Base-by-base conservation (phyloP, 2,888 invertebrate species). In the Cephus rjabovi region DNA sequence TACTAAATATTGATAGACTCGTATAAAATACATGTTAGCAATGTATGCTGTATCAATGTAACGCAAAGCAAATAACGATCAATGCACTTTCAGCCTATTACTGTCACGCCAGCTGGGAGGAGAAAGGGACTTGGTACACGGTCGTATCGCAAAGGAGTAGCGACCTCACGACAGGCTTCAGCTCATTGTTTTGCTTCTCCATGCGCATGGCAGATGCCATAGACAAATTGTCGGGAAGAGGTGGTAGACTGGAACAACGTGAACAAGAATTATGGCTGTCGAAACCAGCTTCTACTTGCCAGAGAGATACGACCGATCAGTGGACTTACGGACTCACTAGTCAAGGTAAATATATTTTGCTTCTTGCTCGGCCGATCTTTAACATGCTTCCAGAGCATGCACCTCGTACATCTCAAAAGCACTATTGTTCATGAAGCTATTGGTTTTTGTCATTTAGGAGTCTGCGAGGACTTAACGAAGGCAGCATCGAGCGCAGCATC, bases 61-160 rank as follows among this genome's bases (percentile, higher is more conserved):
- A 56, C 0, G 9, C 56, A 56, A 23, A 56, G 9, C 23, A 56
- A 23, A 15, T 56, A 56, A 56, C 56, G 56, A 56, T 71, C 15
- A 30, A 33, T 71, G 71, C 71, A 71, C 80, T 87, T 88, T 1
- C 92, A 95, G 95, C 94, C 74, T 96, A 95, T 91, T 94, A 94
- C 0, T 96, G 96, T 89, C 95, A 95, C 89, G 96, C 96, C 75
- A 94, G 94, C 88, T 96, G 96, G 96, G 92, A 93, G 83, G 94
- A 94, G 81, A 94, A 94, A 73, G 93, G 93, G 34, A 93, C 93
- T 12, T 94, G 95, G 82, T 95, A 94, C 91, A 93, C 96, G 84
- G 94, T 96, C 81, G 95, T 95, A n/a, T 95, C 95, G 6, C 94
- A 83, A 73, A 87, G 85, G 79, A 89, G 86, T 76, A 82, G 83